Base-by-base conservation (phyloP, 1,140 invertebrate species). In the Macrobrachium nipponense region DNA sequence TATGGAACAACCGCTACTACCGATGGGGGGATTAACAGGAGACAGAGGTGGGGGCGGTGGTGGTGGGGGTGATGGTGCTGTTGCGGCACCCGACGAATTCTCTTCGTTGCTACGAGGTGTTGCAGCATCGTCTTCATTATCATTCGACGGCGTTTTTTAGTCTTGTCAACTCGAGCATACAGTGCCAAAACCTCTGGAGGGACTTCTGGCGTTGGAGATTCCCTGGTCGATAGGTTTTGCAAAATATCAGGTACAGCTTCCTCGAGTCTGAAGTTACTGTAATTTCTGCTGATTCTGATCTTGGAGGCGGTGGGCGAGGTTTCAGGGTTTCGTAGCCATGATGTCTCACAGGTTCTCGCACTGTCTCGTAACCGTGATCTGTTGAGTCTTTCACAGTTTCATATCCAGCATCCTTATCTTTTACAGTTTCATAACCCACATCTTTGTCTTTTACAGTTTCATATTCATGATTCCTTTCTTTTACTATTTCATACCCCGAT, bases 81-180 rank as follows among this genome's bases (percentile, higher is more conserved):
- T 14, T 73, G 44, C n/a, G 10, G 27, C n/a, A 17, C n/a, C 23
- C 43, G 58, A 23, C 4, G 17, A 23, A 11, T 11, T 36, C 61
- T 51, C 44, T 23, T 43, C 58, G 6, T 20, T n/a, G 23, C 14
- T 43, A 36, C 17, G 70, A 27, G 44, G 70, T 59, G n/a, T 66
- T 68, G 20, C 61, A 66, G 11, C 66, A 85, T 20, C 58, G 36
- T 17, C 17, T 60, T 11, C 43, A 10, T n/a, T 23, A 36, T 23
- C 36, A 18, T 68, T 20, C 73, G 43, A 10, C 80, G 78, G 17
- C 84, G 75, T 59, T 89, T 89, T 66, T 89, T 89, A 11, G 87
- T 87, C 64, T 89, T 89, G 51, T 88, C 87, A 23, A 89, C 87
- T 8, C 87, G 80, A n/a, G 88, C 88, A 79, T 89, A 89, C 7